Base-by-base conservation (phyloP, 92 coral and sea anemone species). In the Heteractis magnifica region DNA sequence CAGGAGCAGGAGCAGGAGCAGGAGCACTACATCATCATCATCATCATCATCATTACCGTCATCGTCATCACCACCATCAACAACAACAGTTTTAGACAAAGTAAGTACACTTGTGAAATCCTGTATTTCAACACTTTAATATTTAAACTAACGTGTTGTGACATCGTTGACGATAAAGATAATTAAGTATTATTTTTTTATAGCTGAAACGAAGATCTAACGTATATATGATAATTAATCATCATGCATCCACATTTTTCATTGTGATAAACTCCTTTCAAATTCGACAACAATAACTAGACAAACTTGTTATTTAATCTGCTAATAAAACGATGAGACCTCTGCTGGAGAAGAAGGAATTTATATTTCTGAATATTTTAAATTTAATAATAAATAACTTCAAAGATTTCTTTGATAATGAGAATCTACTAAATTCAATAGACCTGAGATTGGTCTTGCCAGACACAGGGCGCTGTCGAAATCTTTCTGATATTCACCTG, bases 311-410 rank as follows among this genome's bases (percentile, higher is more conserved):
- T 26, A 68, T 68, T 68, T 1, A 68, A 26, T 68, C 73, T 26
- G 73, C 9, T 68, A 6, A 68, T 68, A 48, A 26, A 68, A 26
- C 73, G 10, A 68, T 48, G 48, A 68, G 49, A 48, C 49, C 73
- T 68, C 73, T 20, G 49, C 44, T 20, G 73, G 73, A 10, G 48
- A 50, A 62, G 73, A 68, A 68, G 23, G 44, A 34, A 34, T 34
- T 34, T 10, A 21, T 5, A 5, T 62, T 62, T 18, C 21, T n/a
- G 70, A 62, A 62, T 62, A 68, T 68, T 26, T 68, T 68, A 68
- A 68, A 68, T n/a, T 68, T 20, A 23, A 26, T 26, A 68, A 68
- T 68, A 68, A 68, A 68, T 68, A 68, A 68, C 73, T 20, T 68
- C 23, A 68, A n/a, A 23, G 73, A 26, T 68, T 68, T 68, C 20